Conservation (phyloP, 2,797 vertebrate genomes). For the Artibeus lituratus region DNA sequence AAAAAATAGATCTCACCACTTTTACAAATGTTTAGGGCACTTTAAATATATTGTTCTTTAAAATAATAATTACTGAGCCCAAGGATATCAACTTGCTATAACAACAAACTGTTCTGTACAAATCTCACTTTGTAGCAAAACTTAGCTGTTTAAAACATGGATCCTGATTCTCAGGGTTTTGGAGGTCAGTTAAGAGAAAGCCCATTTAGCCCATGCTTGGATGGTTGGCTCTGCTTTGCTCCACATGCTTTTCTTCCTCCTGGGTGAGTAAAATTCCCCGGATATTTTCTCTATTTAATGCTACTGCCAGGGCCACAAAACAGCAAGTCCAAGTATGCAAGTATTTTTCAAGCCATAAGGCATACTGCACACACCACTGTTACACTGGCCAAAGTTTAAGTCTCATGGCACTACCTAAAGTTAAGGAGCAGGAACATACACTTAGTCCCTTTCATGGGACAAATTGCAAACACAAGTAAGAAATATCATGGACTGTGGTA, state of each 20-base stretch:
- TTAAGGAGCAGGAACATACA: background rate
- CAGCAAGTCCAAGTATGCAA: rapidly evolving
- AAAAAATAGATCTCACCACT: background rate
- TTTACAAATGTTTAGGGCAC: background rate
- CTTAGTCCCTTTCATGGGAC: background rate
- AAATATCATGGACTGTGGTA: too few species aligned
- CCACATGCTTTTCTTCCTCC: background rate
- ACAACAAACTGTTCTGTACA: background rate
- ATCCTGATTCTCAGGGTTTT: background rate
- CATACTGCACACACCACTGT: background rate
- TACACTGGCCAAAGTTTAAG: background rate
- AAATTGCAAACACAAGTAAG: background rate
- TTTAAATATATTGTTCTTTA: background rate
- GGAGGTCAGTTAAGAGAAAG: background rate
- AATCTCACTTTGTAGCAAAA: background rate
- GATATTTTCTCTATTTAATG: too few species aligned
- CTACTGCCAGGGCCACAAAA: too few species aligned
- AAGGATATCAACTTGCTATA: background rate
- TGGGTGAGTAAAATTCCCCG: rapidly evolving
- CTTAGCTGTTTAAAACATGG: background rate
- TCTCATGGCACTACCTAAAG: background rate
- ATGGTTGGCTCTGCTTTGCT: too few species aligned
- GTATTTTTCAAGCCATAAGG: background rate
- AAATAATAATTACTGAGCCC: background rate
- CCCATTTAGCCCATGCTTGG: rapidly evolving